Evolutionary conservation across 2,113 vertebrate species (phyloP).

Genomic region (Thoracochromis brauschi): DNA sequence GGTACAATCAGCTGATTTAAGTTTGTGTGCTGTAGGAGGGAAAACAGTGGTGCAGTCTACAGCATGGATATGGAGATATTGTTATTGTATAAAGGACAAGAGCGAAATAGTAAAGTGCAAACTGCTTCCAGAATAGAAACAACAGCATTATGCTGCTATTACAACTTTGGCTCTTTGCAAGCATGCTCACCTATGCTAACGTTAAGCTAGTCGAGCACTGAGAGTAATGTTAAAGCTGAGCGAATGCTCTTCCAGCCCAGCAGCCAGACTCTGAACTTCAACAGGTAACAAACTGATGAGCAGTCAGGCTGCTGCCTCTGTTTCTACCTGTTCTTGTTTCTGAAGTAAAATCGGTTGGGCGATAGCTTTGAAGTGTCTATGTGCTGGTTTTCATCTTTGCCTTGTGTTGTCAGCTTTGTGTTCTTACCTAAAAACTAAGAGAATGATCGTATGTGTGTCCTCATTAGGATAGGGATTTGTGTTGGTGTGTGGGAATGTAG

Average conservation of each 20-base stretch:
- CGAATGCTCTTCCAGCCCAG: background rate
- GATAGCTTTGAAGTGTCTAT: background rate
- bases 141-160: background rate
- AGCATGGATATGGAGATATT: background rate
- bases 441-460: fast-evolving
- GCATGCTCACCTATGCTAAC: background rate
- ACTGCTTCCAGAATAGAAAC: background rate
- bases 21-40: background rate
- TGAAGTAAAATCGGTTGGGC: fast-evolving
- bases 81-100: background rate
- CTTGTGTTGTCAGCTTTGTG: background rate
- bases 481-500: background rate
- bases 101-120: fast-evolving
- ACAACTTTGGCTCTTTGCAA: fast-evolving
- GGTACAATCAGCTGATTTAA: fast-evolving
- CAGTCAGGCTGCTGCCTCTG: background rate
- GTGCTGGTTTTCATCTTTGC: background rate
- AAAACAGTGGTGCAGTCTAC: background rate
- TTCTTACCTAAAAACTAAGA: background rate
- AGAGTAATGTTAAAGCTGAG: background rate
- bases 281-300: background rate
- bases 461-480: background rate
- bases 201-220: fast-evolving
- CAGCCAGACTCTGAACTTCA: background rate
- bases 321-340: background rate